phyloP scores from a whole-genome alignment of 2,113 vertebrate species.

The Caloenas nicobarica region DNA sequence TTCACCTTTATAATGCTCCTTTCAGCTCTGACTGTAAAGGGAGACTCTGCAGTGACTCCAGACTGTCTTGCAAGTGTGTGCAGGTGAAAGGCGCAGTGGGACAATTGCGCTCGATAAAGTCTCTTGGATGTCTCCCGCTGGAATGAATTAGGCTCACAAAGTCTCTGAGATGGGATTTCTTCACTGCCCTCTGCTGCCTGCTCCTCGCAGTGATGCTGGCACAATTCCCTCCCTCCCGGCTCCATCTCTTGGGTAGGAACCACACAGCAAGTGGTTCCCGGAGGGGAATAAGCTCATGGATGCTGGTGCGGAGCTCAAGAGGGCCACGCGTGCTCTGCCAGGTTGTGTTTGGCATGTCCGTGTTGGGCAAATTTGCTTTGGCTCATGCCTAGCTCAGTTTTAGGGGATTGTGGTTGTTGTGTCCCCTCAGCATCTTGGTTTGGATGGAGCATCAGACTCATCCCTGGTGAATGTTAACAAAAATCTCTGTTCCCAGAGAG shows the following conservation, averaged over 20 bases:
- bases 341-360: fast-evolving
- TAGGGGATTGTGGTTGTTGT: fast-evolving
- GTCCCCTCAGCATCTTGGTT: fast-evolving
- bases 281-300: fast-evolving
- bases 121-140: constrained; percentile 44
- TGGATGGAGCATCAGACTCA: fast-evolving
- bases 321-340: fast-evolving
- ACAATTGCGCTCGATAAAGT: constrained; percentile 59
- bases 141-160: neutral
- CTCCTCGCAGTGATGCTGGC: neutral
- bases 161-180: constrained; percentile 3
- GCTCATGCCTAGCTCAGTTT: fast-evolving
- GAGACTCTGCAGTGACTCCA: constrained; percentile 55
- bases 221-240: neutral
- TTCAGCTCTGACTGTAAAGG: constrained; percentile 74
- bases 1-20: constrained; percentile 78
- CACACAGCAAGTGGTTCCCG: fast-evolving
- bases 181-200: constrained; percentile 33
- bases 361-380: neutral
- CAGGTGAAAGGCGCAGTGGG: constrained; percentile 55
- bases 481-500: neutral
- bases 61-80: constrained; percentile 5
- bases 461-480: neutral
- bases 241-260: neutral
- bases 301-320: neutral